A percentile compares a stretch with the other conserved stretches of the same genome.
These are phyloP conservation scores for Digitonthophagus gazella DNA, from an alignment of 2,888 invertebrate genomes.

Conservation along the genomic window DNA sequence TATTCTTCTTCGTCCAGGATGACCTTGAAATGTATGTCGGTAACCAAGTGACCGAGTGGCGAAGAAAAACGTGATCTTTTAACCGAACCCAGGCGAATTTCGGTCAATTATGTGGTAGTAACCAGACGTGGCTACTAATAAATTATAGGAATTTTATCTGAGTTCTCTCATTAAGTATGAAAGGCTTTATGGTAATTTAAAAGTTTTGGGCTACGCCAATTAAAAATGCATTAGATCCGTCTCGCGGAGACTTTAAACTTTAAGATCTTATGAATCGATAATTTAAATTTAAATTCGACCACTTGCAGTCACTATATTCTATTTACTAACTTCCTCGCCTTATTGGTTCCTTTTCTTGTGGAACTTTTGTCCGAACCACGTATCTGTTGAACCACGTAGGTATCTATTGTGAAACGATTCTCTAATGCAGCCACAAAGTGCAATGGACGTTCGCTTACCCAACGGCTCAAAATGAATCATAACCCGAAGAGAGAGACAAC, in stretches of 20 bases:
- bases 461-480: neutral
- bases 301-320: too few relatives aligned
- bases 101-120: neutral
- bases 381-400: neutral
- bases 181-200: neutral
- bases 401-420: neutral
- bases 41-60: neutral
- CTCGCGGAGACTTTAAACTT: neutral
- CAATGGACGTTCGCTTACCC: neutral
- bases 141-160: neutral
- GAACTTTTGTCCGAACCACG: neutral
- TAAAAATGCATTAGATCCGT: neutral
- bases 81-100: neutral
- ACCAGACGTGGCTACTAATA: neutral
- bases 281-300: neutral
- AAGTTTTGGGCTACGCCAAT: neutral
- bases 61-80: neutral
- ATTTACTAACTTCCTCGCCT: too few relatives aligned
- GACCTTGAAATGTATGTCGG: neutral
- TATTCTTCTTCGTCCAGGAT: slow-evolving; percentile 15
- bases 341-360: neutral
- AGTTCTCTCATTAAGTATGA: neutral
- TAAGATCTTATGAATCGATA: neutral
- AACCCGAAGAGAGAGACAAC: neutral
- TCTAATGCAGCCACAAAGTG: neutral